A percentile compares a stretch with the other conserved stretches of the same genome.
phyloP scores from a whole-genome alignment of 2,113 vertebrate genomes.

The Cichladusa arquata region DNA sequence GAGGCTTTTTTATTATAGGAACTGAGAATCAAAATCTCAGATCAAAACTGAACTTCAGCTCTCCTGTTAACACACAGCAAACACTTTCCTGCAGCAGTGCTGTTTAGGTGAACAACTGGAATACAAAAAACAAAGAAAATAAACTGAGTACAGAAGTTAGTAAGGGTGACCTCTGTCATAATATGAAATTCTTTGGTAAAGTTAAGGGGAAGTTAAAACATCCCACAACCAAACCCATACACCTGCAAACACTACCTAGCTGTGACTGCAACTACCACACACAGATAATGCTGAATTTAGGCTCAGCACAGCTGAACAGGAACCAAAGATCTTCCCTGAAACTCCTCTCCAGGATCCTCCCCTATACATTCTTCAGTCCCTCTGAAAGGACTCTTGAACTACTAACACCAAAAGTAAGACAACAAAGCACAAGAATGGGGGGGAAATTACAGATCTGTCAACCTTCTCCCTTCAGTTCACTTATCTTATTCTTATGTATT shows the following conservation, averaged over 20 bases:
- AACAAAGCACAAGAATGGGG: neutral
- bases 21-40: neutral
- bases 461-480: neutral
- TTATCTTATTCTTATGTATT: neutral
- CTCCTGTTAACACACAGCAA: neutral
- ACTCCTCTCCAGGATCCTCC: neutral
- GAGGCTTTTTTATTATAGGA: neutral
- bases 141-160: neutral
- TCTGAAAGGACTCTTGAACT: neutral
- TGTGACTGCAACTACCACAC: neutral
- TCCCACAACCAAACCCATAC: neutral
- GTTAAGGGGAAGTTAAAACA: neutral
- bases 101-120: neutral
- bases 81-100: neutral
- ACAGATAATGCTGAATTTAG: neutral
- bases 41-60: neutral
- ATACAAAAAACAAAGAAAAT: neutral
- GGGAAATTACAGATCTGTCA: neutral
- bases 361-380: neutral
- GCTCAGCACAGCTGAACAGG: neutral
- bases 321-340: neutral
- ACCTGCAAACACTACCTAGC: neutral
- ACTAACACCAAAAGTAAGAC: neutral
- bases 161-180: neutral
- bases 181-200: neutral